Conservation (phyloP, 2,888 invertebrate genomes). For the Lithosia quadra region DNA sequence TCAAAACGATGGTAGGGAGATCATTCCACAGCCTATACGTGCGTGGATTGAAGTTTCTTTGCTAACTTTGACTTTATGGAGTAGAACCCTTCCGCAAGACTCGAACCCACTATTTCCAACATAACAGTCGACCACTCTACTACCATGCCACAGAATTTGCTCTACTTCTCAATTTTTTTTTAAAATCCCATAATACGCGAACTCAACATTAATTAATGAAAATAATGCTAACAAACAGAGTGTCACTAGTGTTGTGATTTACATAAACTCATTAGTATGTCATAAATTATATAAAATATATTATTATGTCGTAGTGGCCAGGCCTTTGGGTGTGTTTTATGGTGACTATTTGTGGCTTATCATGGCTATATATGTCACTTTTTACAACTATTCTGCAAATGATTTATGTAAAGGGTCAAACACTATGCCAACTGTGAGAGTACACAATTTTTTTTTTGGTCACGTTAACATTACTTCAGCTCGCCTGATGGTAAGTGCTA, state of each 20-base stretch:
- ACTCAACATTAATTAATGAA: constrained; percentile 19
- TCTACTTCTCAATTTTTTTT: background rate
- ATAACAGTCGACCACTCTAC: too few relatives aligned
- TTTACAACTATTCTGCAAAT: background rate
- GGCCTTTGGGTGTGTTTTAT: constrained; percentile 63
- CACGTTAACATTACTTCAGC: too few relatives aligned
- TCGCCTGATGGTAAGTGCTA: too few relatives aligned
- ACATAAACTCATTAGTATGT: constrained; percentile 77
- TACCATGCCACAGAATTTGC: background rate
- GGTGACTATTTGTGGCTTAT: constrained; percentile 48
- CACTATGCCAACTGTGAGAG: background rate
- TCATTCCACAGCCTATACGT: too few relatives aligned
- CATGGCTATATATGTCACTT: constrained; percentile 30
- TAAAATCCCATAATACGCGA: background rate
- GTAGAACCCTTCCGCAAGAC: too few relatives aligned
- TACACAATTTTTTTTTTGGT: too few relatives aligned
- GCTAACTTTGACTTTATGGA: too few relatives aligned
- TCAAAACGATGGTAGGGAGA: too few relatives aligned
- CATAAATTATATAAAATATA: constrained; percentile 81
- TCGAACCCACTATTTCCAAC: too few relatives aligned
- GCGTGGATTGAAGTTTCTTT: too few relatives aligned
- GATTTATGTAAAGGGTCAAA: background rate
- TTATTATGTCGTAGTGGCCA: constrained; percentile 74
- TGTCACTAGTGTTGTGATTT: constrained; percentile 74
- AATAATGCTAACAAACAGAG: constrained; percentile 49